phyloP scores from a whole-genome alignment of 2,888 invertebrate genomes.

The Nipponacmea schrenckii region DNA sequence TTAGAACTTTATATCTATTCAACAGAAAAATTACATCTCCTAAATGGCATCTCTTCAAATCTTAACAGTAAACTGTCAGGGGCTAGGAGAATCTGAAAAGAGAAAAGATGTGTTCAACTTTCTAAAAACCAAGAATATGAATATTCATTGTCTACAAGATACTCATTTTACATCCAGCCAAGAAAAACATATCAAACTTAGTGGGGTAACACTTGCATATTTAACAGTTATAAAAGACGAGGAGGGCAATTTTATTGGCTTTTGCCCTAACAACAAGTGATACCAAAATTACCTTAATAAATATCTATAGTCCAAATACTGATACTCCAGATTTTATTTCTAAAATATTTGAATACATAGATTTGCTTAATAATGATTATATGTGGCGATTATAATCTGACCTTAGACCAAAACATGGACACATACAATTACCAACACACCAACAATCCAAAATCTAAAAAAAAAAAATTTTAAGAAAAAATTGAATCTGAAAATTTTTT shows the following conservation, averaged over 20 bases:
- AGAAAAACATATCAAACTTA: background rate
- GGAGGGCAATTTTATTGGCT: background rate
- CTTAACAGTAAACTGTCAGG: background rate
- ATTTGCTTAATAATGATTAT: slow-evolving; percentile 6
- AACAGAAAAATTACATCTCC: no score
- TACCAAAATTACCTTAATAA: background rate
- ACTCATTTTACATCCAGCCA: background rate
- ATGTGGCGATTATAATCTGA: slow-evolving; percentile 14
- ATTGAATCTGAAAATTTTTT: slow-evolving; percentile 8
- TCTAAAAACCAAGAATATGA: background rate
- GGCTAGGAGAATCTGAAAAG: slow-evolving; percentile 4
- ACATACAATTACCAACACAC: slow-evolving; percentile 8
- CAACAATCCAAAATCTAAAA: slow-evolving; percentile 19
- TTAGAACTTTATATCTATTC: no score
- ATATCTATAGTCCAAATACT: slow-evolving; percentile 20
- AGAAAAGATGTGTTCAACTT: slow-evolving; percentile 3
- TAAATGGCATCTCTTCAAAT: background rate
- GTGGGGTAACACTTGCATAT: background rate
- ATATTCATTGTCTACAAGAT: background rate
- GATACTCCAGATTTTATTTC: slow-evolving; percentile 15
- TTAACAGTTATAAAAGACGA: background rate
- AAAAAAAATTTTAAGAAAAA: slow-evolving; percentile 3
- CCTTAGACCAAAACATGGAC: slow-evolving; percentile 8
- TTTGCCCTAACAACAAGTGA: background rate
- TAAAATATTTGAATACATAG: background rate